These are phyloP conservation scores for Eulemur coronatus DNA, from an alignment of 2,797 vertebrate genomes.

Conservation along the genomic window DNA sequence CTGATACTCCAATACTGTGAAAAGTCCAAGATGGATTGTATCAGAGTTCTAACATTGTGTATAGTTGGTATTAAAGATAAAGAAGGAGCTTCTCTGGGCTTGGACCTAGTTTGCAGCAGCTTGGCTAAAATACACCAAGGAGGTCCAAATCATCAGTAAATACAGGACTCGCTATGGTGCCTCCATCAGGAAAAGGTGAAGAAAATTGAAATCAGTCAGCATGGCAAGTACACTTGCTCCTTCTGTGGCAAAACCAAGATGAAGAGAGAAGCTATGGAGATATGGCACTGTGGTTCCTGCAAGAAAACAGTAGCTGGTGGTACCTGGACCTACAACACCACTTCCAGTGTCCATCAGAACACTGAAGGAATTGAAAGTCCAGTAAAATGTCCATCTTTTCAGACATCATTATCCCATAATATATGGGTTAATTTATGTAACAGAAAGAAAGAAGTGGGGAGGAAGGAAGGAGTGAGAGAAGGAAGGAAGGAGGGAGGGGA, in stretches of 20 bases:
- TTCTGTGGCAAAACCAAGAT: slow-evolving; percentile 99
- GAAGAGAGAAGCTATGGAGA: slow-evolving; percentile 93
- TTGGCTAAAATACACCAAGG: slow-evolving; percentile 99
- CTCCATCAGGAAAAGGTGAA: slow-evolving; percentile 99
- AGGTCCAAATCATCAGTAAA: slow-evolving; percentile 99
- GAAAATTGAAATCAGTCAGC: slow-evolving; percentile 99
- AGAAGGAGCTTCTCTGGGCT: not conserved
- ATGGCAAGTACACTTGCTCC: slow-evolving; percentile 98
- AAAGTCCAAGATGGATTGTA: not conserved
- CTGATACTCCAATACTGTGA: not conserved
- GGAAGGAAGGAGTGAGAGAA: too few relatives aligned
- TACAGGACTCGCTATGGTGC: slow-evolving; percentile 98
- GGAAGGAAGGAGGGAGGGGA: too few relatives aligned
- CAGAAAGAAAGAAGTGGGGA: too few relatives aligned
- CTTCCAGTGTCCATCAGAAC: too few relatives aligned
- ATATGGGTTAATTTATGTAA: too few relatives aligned
- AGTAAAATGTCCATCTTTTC: too few relatives aligned
- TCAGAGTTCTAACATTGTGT: not conserved
- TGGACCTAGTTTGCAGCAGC: too few relatives aligned
- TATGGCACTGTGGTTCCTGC: slow-evolving; percentile 89
- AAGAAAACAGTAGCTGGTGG: slow-evolving; percentile 98
- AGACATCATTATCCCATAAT: too few relatives aligned
- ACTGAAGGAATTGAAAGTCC: too few relatives aligned
- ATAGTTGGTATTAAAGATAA: not conserved
- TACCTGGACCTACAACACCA: slow-evolving; percentile 95